These are phyloP conservation scores for Jaculus jaculus DNA, from an alignment of 2,113 vertebrate genomes.

Conservation along the genomic window DNA sequence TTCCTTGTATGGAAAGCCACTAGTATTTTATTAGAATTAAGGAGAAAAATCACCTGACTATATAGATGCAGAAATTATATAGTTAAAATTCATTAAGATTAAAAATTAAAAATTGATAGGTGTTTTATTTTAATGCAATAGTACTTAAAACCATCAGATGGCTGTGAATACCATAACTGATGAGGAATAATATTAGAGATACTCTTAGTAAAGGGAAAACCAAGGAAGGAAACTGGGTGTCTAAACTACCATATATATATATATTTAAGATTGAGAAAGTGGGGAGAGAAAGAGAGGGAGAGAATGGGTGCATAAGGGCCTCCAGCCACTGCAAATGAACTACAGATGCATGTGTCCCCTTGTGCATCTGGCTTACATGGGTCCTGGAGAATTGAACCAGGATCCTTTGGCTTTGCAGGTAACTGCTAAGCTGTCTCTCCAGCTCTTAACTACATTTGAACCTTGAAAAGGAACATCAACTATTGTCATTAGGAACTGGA, in stretches of 20 bases:
- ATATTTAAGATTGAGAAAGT: too few relatives aligned
- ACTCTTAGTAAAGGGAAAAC: background rate
- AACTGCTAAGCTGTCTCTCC: too few relatives aligned
- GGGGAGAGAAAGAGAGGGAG: too few relatives aligned
- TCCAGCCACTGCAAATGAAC: too few relatives aligned
- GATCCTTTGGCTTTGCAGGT: too few relatives aligned
- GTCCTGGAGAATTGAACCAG: too few relatives aligned
- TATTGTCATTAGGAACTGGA: background rate
- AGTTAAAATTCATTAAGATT: background rate
- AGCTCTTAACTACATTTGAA: background rate
- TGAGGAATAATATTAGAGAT: background rate
- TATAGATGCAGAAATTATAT: background rate
- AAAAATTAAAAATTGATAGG: background rate
- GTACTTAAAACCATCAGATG: background rate
- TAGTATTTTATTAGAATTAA: background rate
- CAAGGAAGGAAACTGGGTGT: background rate
- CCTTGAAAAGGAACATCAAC: background rate
- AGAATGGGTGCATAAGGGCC: too few relatives aligned
- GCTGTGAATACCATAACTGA: background rate
- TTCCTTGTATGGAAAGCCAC: background rate
- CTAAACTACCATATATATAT: background rate
- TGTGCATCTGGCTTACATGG: too few relatives aligned
- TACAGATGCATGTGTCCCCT: too few relatives aligned
- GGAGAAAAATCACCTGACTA: background rate
- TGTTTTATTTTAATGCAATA: background rate